These are phyloP conservation scores for Merodon equestris DNA, from an alignment of 2,888 invertebrate genomes.

Conservation along the genomic window DNA sequence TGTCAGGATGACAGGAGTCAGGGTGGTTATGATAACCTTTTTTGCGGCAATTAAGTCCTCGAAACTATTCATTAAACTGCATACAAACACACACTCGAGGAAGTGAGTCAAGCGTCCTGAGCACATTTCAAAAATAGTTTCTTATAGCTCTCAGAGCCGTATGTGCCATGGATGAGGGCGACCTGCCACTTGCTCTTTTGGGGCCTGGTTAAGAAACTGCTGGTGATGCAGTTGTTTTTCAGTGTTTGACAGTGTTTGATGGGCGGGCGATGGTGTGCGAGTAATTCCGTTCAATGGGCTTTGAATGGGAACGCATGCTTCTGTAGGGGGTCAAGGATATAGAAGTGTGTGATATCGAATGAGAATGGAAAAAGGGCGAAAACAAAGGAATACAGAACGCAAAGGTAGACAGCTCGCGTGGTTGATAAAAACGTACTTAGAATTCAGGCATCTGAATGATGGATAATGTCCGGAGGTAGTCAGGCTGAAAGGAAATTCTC, in stretches of 20 bases:
- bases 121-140: slow-evolving; percentile 51
- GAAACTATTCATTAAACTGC: slow-evolving; percentile 48
- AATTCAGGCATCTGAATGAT: too few relatives aligned
- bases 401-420: too few relatives aligned
- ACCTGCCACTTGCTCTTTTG: slow-evolving; percentile 10
- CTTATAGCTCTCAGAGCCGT: slow-evolving; percentile 23
- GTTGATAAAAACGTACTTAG: too few relatives aligned
- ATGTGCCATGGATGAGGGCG: background rate
- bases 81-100: slow-evolving; percentile 32
- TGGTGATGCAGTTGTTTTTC: slow-evolving; percentile 30
- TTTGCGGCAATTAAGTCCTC: slow-evolving; percentile 54
- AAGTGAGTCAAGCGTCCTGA: slow-evolving; percentile 50
- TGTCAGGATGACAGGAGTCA: slow-evolving; percentile 19
- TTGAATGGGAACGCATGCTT: slow-evolving; percentile 19
- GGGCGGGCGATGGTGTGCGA: background rate
- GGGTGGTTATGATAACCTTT: slow-evolving; percentile 35
- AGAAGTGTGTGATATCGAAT: background rate
- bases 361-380: too few relatives aligned
- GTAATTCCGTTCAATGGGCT: slow-evolving; percentile 43
- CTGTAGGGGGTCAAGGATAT: slow-evolving; percentile 36
- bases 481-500: too few relatives aligned
- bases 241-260: slow-evolving; percentile 31
- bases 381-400: too few relatives aligned
- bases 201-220: slow-evolving; percentile 23
- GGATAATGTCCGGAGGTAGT: too few relatives aligned